Evolutionary conservation across 2,113 vertebrate species (phyloP).

Genomic region (Salvelinus alpinus): DNA sequence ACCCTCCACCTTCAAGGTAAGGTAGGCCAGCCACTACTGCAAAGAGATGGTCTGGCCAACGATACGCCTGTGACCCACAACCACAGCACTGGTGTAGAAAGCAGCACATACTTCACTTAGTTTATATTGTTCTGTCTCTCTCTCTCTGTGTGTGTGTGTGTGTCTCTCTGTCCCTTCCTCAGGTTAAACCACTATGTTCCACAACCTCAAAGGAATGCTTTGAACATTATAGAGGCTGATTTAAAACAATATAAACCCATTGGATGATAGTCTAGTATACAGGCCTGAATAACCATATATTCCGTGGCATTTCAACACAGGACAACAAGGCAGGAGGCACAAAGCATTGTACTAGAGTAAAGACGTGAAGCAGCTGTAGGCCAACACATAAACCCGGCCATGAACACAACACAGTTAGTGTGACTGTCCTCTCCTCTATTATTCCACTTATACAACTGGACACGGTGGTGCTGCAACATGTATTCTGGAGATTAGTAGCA

Average conservation of each 20-base stretch:
- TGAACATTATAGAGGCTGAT: slow-evolving; percentile 45
- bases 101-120: slow-evolving; percentile 47
- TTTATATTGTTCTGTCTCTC: slow-evolving; percentile 12
- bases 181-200: slow-evolving; percentile 47
- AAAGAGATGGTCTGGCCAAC: slow-evolving; percentile 41
- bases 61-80: slow-evolving; percentile 53
- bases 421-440: slow-evolving; percentile 37
- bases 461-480: slow-evolving; percentile 50
- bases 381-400: slow-evolving; percentile 9
- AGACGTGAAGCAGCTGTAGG: slow-evolving; percentile 45
- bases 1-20: not conserved
- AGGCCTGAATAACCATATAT: slow-evolving; percentile 27
- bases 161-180: slow-evolving; percentile 10
- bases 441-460: slow-evolving; percentile 58
- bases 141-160: not conserved
- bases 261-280: slow-evolving; percentile 7
- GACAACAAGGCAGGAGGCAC: slow-evolving; percentile 23
- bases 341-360: slow-evolving; percentile 9
- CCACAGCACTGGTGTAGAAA: slow-evolving; percentile 33
- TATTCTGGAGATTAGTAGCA: slow-evolving; percentile 57
- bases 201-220: slow-evolving; percentile 64
- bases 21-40: slow-evolving; percentile 50
- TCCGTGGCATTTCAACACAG: slow-evolving; percentile 5
- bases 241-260: slow-evolving; percentile 39
- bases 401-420: slow-evolving; percentile 40